Base-by-base conservation (phyloP, 2,797 vertebrate species). In the Cuculus canorus region DNA sequence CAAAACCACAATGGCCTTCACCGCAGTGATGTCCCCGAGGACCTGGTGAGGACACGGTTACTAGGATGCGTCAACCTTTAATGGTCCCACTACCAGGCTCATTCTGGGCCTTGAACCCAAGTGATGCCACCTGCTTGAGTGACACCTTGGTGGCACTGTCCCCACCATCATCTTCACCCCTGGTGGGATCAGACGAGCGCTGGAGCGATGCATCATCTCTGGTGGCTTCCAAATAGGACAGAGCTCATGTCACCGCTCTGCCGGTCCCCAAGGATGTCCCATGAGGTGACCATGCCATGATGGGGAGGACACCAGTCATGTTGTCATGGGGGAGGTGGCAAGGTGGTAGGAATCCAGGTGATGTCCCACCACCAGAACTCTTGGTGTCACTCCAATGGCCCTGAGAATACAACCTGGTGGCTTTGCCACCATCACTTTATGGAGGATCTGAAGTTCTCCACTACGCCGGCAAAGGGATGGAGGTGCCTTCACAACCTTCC, bases 261-360 rank as follows among this genome's bases (percentile, higher is more conserved):
- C 9, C 5, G n/a, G n/a, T n/a, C n/a, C n/a, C n/a, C 50, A 6
- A 9, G 53, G 53, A 5, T 4, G 25, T 57, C 66, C 32, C 53
- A 4, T 5, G 1, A 32, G 35, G 30, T 48, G 71, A 25, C 52
- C 5, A 0, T 68, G 32, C 41, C 27, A 1, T 1, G 11, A 30
- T 47, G 45, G 45, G 45, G 45, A 16, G 18, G 22, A 47, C 24
- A 19, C 47, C 22, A 23, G 47, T 24, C 47, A 48, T 22, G 22
- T 48, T 15, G 9, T 48, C 47, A 48, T 23, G 19, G 47, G 22
- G 21, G 21, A 24, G 47, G 11, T 23, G 47, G 21, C 47, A 22
- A 24, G 22, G 47, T 48, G 47, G 24, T 21, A 23, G 45, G 17
- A 47, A 47, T 17, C 45, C 45, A 15, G 47, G 47, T 48, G 47